A percentile compares a stretch with the other conserved stretches of the same genome.
Evolutionary conservation across 2,888 invertebrate genomes (phyloP).

Genomic region (Agrilus mali): DNA sequence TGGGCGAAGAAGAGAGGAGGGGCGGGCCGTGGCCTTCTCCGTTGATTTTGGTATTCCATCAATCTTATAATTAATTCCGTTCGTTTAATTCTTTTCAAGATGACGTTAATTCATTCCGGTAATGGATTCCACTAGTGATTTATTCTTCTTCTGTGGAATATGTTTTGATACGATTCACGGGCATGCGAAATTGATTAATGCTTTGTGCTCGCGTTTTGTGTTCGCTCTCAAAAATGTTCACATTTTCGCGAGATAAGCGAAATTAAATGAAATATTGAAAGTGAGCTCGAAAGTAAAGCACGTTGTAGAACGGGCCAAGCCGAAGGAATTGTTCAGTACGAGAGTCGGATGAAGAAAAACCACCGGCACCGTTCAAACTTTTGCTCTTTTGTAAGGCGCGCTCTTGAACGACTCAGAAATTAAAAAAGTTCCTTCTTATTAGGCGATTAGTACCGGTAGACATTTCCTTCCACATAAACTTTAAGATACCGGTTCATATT

Average conservation of each 20-base stretch:
- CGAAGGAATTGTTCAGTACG: too few relatives aligned
- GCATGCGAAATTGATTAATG: slow-evolving; percentile 17
- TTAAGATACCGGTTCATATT: too few relatives aligned
- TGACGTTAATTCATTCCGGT: slow-evolving; percentile 35
- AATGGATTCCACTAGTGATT: slow-evolving; percentile 33
- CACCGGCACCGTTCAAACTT: too few relatives aligned
- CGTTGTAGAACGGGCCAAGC: too few relatives aligned
- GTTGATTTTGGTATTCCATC: slow-evolving; percentile 32
- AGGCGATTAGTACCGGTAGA: too few relatives aligned
- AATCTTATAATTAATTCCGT: slow-evolving; percentile 40
- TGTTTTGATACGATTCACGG: slow-evolving; percentile 20
- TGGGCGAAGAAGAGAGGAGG: slow-evolving; percentile 2
- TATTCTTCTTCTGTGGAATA: slow-evolving; percentile 24
- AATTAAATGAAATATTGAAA: not conserved
- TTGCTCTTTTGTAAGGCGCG: too few relatives aligned
- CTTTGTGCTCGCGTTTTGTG: slow-evolving; percentile 7
- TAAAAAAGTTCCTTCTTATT: too few relatives aligned
- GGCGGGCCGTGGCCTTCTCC: slow-evolving; percentile 6
- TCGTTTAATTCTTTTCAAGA: slow-evolving; percentile 38
- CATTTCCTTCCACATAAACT: too few relatives aligned
- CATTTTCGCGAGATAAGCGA: not conserved
- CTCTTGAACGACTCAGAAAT: too few relatives aligned
- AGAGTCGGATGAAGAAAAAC: too few relatives aligned
- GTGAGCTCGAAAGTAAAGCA: too few relatives aligned
- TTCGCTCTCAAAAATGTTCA: slow-evolving; percentile 1